Evolutionary conservation across 2,797 vertebrate species (phyloP), one percentile per base, ranked within the genome.

Genomic region (Sebastolobus alascanus): DNA sequence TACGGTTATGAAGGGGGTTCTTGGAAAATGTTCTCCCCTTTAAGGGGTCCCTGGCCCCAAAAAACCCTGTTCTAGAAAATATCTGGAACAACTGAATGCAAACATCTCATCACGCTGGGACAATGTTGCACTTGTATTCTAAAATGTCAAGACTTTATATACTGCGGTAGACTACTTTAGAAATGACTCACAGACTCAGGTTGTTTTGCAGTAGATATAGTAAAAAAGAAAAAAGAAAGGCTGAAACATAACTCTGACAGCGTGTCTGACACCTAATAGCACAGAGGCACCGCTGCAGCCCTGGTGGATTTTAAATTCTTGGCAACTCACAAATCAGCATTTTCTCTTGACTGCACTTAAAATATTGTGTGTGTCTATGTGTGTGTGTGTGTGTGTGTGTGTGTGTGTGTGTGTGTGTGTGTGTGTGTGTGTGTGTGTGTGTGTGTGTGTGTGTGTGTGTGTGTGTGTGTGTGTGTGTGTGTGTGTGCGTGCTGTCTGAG

Each of bases 281-380:
- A 72, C 31, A 83, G 73, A 81, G 79, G 84, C 68, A 61, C 67
- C 29, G 52, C 84, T 74, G 20, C 80, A 74, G 71, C 64, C 69
- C 72, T 69, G 80, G 56, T 22, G 70, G 79, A 79, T 74, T 89
- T 86, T 40, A 83, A 46, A 85, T 70, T 79, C 73, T 69, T 83
- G 83, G 71, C 85, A 88, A 82, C 73, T 84, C 63, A 85, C 87
- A 90, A 88, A 86, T 92, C 86, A 87, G 86, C 61, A 43, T 74
- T 86, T 88, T 87, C 59, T 85, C 69, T 66, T 29, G 16, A 75
- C 66, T 71, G 43, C 33, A 73, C 73, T 81, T 77, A 77, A 50
- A 77, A 73, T 37, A 68, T 22, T 25, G 72, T 72, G 37, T 68
- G 25, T 68, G 73, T 35, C 16, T 65, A 35, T 63, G 63, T 54